These are phyloP conservation scores for Chloroceryle inda DNA, from an alignment of 2,797 vertebrate genomes.

Conservation along the genomic window DNA sequence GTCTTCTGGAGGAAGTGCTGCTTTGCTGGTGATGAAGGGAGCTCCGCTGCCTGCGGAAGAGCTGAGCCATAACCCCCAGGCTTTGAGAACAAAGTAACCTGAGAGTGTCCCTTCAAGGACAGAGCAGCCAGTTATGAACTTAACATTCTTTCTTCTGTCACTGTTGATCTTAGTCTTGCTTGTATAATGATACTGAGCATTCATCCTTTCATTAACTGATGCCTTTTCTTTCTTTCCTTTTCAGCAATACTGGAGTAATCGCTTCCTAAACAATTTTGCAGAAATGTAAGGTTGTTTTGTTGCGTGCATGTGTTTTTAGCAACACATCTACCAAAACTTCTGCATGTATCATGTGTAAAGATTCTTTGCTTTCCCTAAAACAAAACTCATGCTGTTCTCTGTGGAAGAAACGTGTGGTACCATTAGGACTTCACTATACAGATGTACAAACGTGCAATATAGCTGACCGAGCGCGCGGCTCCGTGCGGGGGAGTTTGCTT, in stretches of 20 bases:
- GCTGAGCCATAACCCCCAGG: not conserved
- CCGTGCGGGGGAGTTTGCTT: conserved; percentile 77
- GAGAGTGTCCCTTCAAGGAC: conserved; percentile 54
- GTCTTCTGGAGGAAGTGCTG: not conserved
- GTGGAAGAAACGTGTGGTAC: conserved; percentile 82
- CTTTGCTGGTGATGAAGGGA: not conserved
- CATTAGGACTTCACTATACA: conserved; percentile 78
- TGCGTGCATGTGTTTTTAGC: conserved; percentile 88
- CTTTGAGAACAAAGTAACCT: conserved; percentile 36
- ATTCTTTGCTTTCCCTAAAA: conserved; percentile 6
- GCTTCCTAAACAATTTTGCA: conserved; percentile 87
- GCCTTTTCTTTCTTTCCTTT: conserved; percentile 84
- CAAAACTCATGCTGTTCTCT: conserved; percentile 79
- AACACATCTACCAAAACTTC: conserved; percentile 84
- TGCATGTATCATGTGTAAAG: conserved; percentile 84
- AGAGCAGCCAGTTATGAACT: conserved; percentile 38
- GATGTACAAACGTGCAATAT: conserved; percentile 79
- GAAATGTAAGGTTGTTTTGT: conserved; percentile 87
- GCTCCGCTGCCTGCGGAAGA: not conserved
- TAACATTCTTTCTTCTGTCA: conserved; percentile 67
- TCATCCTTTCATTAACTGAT: conserved; percentile 79
- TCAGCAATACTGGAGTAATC: conserved; percentile 88
- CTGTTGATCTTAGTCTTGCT: conserved; percentile 72
- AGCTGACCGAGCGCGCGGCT: conserved; percentile 66
- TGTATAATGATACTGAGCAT: conserved; percentile 63